A percentile compares a stretch with the other conserved stretches of the same genome.
These are phyloP conservation scores for Diceros bicornis DNA, from an alignment of 2,797 vertebrate species.

Conservation along the genomic window DNA sequence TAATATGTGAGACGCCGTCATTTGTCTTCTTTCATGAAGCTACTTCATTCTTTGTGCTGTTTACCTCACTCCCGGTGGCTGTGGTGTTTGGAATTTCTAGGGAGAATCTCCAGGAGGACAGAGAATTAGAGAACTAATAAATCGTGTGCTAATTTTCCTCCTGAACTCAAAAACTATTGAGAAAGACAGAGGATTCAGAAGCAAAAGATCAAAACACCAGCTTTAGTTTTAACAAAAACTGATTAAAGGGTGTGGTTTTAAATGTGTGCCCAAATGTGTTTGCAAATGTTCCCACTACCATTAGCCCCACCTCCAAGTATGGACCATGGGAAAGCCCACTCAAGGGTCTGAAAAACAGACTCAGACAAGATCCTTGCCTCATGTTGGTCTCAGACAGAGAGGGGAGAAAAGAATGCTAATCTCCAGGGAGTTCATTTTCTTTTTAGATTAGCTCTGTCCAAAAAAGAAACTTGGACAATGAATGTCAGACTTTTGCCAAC, in stretches of 20 bases:
- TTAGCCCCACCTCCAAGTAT: background rate
- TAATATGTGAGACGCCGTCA: background rate
- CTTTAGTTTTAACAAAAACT: constrained; percentile 26
- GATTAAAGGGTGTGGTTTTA: background rate
- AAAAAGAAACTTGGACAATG: constrained; percentile 32
- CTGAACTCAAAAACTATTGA: background rate
- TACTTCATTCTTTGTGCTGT: background rate
- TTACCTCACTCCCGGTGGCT: background rate
- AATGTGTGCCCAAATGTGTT: background rate
- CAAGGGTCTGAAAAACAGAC: background rate
- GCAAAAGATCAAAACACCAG: constrained; percentile 1
- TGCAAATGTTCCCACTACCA: background rate
- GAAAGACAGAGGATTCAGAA: background rate
- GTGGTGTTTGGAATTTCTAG: background rate
- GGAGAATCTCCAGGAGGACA: background rate
- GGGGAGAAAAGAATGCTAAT: background rate
- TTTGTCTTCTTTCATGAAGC: background rate
- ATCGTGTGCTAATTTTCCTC: background rate
- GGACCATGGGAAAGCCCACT: background rate
- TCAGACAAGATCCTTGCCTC: background rate
- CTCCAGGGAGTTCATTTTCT: constrained; percentile 1
- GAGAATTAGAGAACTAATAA: background rate
- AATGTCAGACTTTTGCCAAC: constrained; percentile 23
- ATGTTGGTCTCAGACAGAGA: background rate
- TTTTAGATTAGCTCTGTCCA: constrained; percentile 48